phyloP scores from a whole-genome alignment of 2,797 vertebrate genomes.

The Tangara arthus region DNA sequence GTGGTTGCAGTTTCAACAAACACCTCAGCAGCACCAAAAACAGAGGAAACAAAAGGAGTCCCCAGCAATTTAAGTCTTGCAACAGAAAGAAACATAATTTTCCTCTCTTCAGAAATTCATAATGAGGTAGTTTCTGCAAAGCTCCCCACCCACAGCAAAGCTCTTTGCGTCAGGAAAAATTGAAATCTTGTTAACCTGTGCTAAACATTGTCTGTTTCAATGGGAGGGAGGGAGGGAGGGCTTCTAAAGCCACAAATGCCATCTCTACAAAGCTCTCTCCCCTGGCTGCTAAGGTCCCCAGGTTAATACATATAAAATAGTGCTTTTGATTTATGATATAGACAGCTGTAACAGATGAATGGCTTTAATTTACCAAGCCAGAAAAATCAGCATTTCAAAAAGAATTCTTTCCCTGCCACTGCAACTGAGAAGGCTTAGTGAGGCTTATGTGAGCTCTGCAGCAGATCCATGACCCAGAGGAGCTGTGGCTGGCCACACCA shows the following conservation, averaged over 20 bases:
- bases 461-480: neutral
- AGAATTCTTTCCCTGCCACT: neutral
- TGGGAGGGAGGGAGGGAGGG: neutral
- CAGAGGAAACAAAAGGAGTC: neutral
- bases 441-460: neutral
- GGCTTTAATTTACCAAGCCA: conserved; percentile 12
- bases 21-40: neutral
- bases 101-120: neutral
- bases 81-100: neutral
- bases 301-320: conserved; percentile 9
- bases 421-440: neutral
- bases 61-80: neutral
- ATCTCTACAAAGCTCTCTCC: neutral
- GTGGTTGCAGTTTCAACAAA: neutral
- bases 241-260: neutral
- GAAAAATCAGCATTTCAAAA: neutral
- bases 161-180: neutral
- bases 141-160: neutral
- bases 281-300: neutral
- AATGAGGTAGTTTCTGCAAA: neutral
- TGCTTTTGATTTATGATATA: conserved; percentile 14
- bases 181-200: neutral
- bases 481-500: neutral
- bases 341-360: conserved; percentile 24
- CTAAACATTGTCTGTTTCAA: neutral